phyloP scores from a whole-genome alignment of 2,797 vertebrate species.

The Oreochromis mossambicus region DNA sequence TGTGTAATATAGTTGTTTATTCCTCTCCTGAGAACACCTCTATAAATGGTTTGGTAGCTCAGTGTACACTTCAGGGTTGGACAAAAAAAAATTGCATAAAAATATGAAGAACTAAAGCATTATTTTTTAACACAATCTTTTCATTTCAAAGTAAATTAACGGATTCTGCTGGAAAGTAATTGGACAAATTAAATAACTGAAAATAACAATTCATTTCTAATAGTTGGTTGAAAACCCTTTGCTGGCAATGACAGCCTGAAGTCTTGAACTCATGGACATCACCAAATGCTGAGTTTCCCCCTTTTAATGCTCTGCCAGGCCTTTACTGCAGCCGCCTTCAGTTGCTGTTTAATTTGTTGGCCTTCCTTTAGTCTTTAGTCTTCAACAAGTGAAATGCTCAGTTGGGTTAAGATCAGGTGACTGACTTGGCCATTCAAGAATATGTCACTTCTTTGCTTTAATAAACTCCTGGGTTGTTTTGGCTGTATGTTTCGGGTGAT shows the following conservation, averaged over 20 bases:
- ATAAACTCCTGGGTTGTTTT: not conserved
- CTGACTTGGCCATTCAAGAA: rapidly evolving
- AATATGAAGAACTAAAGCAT: rapidly evolving
- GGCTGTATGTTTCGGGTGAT: not conserved
- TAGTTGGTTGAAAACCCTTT: not conserved
- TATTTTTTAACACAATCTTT: not conserved
- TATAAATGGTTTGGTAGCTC: not conserved
- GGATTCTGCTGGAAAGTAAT: not conserved
- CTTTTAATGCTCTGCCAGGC: not conserved
- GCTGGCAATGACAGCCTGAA: not conserved
- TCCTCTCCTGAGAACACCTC: not conserved
- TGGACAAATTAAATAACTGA: not conserved
- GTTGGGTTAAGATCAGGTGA: not conserved
- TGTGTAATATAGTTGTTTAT: not conserved
- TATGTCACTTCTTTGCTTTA: not conserved
- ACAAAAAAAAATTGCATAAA: not conserved
- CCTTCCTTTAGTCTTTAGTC: not conserved
- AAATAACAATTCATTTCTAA: not conserved
- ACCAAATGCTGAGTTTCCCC: not conserved
- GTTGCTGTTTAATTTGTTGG: not conserved
- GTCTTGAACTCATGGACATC: not conserved
- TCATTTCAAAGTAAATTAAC: not conserved
- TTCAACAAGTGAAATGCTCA: rapidly evolving
- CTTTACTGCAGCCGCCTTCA: not conserved
- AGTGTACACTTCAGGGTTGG: not conserved